Evolutionary conservation across 1,140 invertebrate genomes (phyloP), one percentile per base, ranked within the genome.

Genomic region (Leptinotarsa texana): DNA sequence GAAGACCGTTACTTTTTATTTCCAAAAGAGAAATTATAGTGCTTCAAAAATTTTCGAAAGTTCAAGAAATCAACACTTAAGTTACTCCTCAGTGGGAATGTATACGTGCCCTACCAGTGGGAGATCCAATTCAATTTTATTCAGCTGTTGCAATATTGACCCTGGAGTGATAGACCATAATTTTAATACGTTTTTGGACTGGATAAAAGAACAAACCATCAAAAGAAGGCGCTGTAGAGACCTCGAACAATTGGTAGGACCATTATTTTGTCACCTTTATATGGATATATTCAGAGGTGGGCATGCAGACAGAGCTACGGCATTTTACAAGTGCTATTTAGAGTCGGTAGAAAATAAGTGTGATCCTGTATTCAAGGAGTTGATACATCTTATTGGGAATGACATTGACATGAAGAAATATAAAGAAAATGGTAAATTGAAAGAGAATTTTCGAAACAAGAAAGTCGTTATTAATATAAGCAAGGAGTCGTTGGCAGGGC

Each of bases 231-330:
- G 77, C 5, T 72, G 78, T 73, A 63, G 75, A 67, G 84, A 85
- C 75, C 70, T 85, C 22, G 79, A 83, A 69, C 72, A 75, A 18
- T 63, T 85, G 33, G 73, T 82, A 13, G 80, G 79, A 17, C 82
- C 84, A 21, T 76, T 85, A 63, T 85, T 85, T 79, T 84, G 82
- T 72, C 82, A 85, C 70, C 75, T 85, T 24, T 85, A 81, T 75
- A 73, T 84, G 42, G 83, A 84, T 68, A 78, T 85, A 42, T 72
- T 80, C 6, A 75, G 80, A 72, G 77, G 79, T 65, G 79, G 79
- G 33, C 77, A 84, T 69, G 74, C 75, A n/a, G 79, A 83, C 63
- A 74, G 72, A 69, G 79, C 82, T 13, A 51, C 74, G 13, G 75
- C 73, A 33, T 85, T 85, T 73, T 82, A 82, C 51, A 82, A 81